Evolutionary conservation across 2,797 vertebrate species (phyloP).

Genomic region (Epinephelus coioides): DNA sequence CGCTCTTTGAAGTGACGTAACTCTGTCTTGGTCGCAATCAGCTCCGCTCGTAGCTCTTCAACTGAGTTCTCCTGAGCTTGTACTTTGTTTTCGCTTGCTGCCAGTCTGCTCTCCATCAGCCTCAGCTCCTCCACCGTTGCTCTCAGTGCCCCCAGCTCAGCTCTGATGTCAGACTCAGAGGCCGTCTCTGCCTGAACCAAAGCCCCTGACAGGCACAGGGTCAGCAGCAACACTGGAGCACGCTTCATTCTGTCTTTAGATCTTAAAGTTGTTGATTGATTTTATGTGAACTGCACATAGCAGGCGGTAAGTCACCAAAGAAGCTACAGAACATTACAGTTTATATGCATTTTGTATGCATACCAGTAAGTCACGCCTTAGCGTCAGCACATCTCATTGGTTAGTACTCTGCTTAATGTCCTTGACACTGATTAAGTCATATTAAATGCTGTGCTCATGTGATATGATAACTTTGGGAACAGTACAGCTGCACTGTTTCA

Average conservation of each 20-base stretch:
- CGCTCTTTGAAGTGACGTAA: neutral
- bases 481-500: constrained; percentile 11
- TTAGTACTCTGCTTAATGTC: neutral
- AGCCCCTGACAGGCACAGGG: neutral
- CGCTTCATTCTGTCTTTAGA: constrained; percentile 12
- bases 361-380: neutral
- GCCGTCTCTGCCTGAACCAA: neutral
- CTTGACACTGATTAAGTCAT: neutral
- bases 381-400: neutral
- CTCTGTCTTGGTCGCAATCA: neutral
- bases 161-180: neutral
- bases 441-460: neutral
- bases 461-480: neutral
- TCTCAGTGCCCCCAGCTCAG: neutral
- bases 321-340: neutral
- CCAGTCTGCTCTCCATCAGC: constrained; percentile 18
- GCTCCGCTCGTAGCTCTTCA: constrained; percentile 5
- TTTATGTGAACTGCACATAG: too few species aligned
- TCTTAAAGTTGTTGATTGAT: neutral
- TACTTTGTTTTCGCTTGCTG: neutral
- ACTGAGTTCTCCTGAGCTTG: neutral
- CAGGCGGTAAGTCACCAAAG: neutral
- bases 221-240: neutral
- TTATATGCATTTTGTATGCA: neutral
- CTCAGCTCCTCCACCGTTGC: neutral